These are phyloP conservation scores for Pectinophora gossypiella DNA, from an alignment of 1,140 invertebrate species.

Conservation along the genomic window DNA sequence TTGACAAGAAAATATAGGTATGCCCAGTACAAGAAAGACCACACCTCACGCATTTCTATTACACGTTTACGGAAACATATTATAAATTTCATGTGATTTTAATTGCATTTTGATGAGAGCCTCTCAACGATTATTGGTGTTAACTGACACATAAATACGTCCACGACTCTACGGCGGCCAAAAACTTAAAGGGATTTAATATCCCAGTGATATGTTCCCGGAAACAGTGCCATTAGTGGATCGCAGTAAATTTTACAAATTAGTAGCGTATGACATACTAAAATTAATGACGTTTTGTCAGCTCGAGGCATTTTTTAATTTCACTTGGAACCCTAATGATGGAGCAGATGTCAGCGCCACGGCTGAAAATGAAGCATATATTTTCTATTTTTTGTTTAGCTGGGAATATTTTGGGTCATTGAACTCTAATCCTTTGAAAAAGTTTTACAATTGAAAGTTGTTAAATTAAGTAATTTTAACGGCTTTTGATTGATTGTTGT, in stretches of 20 bases:
- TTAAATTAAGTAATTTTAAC: too few relatives aligned
- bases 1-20: too few relatives aligned
- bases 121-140: conserved; percentile 43
- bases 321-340: conserved; percentile 47
- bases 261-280: conserved; percentile 63
- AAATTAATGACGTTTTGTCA: conserved; percentile 61
- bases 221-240: conserved; percentile 54
- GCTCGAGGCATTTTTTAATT: conserved; percentile 40
- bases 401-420: not conserved
- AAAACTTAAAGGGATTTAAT: conserved; percentile 45
- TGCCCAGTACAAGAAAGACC: conserved; percentile 18
- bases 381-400: conserved; percentile 30
- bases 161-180: conserved; percentile 26
- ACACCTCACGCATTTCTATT: conserved; percentile 20
- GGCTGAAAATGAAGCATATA: conserved; percentile 31
- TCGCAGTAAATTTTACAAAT: conserved; percentile 66
- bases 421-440: not conserved
- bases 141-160: conserved; percentile 64
- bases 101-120: conserved; percentile 46
- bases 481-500: too few relatives aligned
- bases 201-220: conserved; percentile 55
- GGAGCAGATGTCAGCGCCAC: conserved; percentile 45
- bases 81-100: conserved; percentile 40
- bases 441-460: too few relatives aligned
- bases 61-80: conserved; percentile 6